Percentiles rank a stretch among this genome's conserved stretches.
phyloP scores from a whole-genome alignment of 2,888 invertebrate species.

The Nemapogon koenigi region DNA sequence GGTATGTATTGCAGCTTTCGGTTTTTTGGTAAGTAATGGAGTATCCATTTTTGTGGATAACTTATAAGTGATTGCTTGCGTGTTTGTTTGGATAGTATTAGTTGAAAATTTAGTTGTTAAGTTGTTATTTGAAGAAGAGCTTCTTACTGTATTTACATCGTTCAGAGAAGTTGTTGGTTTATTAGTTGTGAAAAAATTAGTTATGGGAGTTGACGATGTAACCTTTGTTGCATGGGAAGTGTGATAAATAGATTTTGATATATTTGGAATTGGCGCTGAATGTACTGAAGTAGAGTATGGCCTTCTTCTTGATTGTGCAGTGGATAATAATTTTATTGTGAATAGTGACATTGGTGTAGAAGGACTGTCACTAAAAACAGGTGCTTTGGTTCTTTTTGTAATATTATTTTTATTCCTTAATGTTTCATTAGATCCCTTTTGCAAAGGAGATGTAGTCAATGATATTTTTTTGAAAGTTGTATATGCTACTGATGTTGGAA shows the following conservation, averaged over 20 bases:
- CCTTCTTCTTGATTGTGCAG: slow-evolving; percentile 16
- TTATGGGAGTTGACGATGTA: slow-evolving; percentile 18
- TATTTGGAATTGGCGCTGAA: slow-evolving; percentile 14
- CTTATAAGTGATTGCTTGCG: too few species aligned
- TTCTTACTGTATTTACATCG: slow-evolving; percentile 27
- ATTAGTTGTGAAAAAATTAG: slow-evolving; percentile 34
- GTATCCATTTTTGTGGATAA: slow-evolving; percentile 17
- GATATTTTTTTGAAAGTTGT: slow-evolving; percentile 50
- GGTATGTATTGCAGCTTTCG: slow-evolving; percentile 18
- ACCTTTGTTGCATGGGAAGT: not conserved
- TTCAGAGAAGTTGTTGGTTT: slow-evolving; percentile 41
- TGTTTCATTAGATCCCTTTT: slow-evolving; percentile 15
- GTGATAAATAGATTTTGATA: slow-evolving; percentile 19
- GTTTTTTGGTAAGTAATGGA: slow-evolving; percentile 16
- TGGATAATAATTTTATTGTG: slow-evolving; percentile 19
- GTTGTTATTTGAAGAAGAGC: slow-evolving; percentile 29
- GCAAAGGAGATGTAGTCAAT: slow-evolving; percentile 36
- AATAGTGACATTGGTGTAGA: slow-evolving; percentile 12
- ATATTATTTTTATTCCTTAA: not conserved
- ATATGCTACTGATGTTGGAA: slow-evolving; percentile 54
- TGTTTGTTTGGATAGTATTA: slow-evolving; percentile 2
- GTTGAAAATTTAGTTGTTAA: slow-evolving; percentile 23
- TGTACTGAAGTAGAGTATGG: slow-evolving; percentile 14
- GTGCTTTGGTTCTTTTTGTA: not conserved
- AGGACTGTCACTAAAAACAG: not conserved